These are phyloP conservation scores for Scaptomyza montana DNA, from an alignment of 1,140 invertebrate genomes.

Conservation along the genomic window DNA sequence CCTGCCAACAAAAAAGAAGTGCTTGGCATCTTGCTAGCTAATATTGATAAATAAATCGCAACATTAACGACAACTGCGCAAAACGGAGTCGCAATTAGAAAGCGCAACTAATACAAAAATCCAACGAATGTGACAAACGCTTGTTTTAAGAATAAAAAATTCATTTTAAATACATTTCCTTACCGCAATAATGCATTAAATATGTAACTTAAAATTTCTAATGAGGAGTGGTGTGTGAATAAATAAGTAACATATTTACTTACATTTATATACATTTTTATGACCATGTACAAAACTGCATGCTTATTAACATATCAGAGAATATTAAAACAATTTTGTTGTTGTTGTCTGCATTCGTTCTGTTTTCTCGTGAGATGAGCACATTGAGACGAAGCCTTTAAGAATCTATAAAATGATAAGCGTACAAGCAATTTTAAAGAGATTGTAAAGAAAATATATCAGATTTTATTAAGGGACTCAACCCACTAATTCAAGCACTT, in stretches of 20 bases:
- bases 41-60: conserved; percentile 34
- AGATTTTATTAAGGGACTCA: no score
- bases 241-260: no score
- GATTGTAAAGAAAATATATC: no score
- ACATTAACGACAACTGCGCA: conserved; percentile 5
- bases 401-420: not conserved
- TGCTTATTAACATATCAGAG: conserved; percentile 2
- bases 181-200: no score
- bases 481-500: no score
- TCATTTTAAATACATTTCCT: no score
- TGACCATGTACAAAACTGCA: not conserved
- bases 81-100: not conserved
- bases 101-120: no score
- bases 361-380: not conserved
- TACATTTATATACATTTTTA: not conserved
- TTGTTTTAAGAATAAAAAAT: no score
- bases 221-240: no score
- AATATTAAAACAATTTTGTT: conserved; percentile 34
- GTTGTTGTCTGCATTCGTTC: conserved; percentile 12
- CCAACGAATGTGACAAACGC: no score
- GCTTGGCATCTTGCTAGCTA: not conserved
- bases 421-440: no score
- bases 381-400: conserved; percentile 5
- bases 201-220: no score
- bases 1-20: conserved; percentile 23